A percentile compares a stretch with the other conserved stretches of the same genome.
phyloP scores from a whole-genome alignment of 2,113 vertebrate genomes.

The Thomomys bottae region DNA sequence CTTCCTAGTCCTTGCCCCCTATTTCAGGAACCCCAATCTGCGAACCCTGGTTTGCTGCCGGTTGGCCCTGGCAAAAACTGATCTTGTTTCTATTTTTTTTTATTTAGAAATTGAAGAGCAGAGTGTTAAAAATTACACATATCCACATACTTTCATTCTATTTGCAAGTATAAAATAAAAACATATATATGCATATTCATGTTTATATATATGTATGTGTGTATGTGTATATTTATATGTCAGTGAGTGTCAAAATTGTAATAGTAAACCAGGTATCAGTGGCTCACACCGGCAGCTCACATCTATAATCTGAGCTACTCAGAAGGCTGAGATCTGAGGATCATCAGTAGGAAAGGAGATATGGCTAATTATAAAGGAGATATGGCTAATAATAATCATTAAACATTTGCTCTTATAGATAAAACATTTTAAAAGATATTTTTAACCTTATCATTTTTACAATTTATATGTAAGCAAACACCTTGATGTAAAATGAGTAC shows the following conservation, averaged over 20 bases:
- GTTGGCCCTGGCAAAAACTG: no score
- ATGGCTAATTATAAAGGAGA: neutral
- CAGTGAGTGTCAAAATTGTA: neutral
- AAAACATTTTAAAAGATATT: neutral
- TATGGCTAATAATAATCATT: neutral
- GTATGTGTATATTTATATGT: neutral
- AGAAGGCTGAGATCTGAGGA: no score
- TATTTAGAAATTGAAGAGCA: conserved; percentile 5
- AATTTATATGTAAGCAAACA: neutral
- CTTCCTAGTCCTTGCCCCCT: no score
- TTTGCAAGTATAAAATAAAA: neutral
- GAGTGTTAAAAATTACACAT: neutral
- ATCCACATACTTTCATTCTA: no score
- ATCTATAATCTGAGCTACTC: no score
- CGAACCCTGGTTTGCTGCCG: no score
- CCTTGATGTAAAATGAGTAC: neutral
- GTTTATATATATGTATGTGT: neutral
- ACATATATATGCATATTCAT: neutral
- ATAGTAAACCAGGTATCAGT: no score
- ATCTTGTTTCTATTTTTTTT: neutral
- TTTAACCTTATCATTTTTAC: neutral
- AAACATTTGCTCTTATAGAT: neutral
- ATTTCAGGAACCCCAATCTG: no score
- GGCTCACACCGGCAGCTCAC: no score
- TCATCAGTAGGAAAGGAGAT: no score